These are phyloP conservation scores for Leptobrachium ailaonicum DNA, from an alignment of 2,113 vertebrate genomes.

Conservation along the genomic window DNA sequence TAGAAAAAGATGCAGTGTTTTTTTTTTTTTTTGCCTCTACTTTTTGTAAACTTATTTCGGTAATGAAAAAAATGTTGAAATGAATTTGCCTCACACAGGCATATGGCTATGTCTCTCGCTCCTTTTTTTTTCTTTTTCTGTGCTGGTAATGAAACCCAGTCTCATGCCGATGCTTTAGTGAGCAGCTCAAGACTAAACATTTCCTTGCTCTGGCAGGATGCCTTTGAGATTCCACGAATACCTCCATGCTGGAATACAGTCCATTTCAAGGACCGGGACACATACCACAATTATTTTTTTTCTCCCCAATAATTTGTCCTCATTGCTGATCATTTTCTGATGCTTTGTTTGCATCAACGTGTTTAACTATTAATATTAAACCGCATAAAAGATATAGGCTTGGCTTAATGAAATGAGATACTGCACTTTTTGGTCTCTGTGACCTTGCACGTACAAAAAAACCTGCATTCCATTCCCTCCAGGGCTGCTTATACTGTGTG, in stretches of 20 bases:
- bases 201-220: slow-evolving; percentile 36
- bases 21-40: too few species aligned
- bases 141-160: not conserved
- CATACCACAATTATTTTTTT: not conserved
- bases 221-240: slow-evolving; percentile 43
- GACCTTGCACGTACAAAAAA: not conserved
- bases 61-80: too few species aligned
- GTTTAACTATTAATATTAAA: too few species aligned
- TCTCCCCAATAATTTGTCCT: too few species aligned
- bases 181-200: slow-evolving; percentile 42
- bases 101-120: too few species aligned
- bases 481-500: not conserved
- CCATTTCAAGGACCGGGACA: not conserved
- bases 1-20: too few species aligned
- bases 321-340: too few species aligned
- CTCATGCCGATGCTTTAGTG: slow-evolving; percentile 17
- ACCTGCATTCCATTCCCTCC: not conserved
- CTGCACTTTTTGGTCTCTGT: too few species aligned
- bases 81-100: not conserved
- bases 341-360: too few species aligned
- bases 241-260: slow-evolving; percentile 23
- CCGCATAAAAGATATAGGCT: too few species aligned
- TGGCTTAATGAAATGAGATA: too few species aligned
- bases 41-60: too few species aligned
- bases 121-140: not conserved